These are phyloP conservation scores for Ostrea denselamellosa DNA, from an alignment of 1,140 invertebrate species.

Conservation along the genomic window DNA sequence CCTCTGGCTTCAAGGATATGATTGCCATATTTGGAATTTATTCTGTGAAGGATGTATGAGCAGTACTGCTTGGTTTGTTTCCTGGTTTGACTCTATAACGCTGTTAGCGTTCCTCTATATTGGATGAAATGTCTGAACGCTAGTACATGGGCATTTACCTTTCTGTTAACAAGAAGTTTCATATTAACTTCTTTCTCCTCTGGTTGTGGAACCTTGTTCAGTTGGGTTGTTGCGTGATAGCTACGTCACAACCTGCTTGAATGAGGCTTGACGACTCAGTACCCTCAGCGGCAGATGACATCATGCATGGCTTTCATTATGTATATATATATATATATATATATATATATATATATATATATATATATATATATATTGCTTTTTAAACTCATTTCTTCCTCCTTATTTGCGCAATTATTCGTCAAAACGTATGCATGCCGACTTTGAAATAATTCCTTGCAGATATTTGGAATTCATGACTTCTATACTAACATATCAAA, in stretches of 20 bases:
- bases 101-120: slow-evolving; percentile 8
- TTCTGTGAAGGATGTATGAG: slow-evolving; percentile 27
- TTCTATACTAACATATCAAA: background rate
- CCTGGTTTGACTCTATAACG: slow-evolving; percentile 16
- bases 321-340: background rate
- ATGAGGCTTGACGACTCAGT: slow-evolving; percentile 48
- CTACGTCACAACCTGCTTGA: slow-evolving; percentile 56
- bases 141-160: background rate
- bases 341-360: too few relatives aligned
- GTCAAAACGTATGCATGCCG: background rate
- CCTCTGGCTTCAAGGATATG: background rate
- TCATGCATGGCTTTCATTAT: slow-evolving; percentile 14
- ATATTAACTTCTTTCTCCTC: slow-evolving; percentile 19
- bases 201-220: slow-evolving; percentile 52
- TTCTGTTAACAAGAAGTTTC: slow-evolving; percentile 2
- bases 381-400: background rate
- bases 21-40: slow-evolving; percentile 22
- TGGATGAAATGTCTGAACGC: background rate
- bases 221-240: slow-evolving; percentile 46
- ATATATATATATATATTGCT: too few relatives aligned
- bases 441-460: background rate
- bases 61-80: slow-evolving; percentile 17
- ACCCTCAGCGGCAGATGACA: slow-evolving; percentile 37
- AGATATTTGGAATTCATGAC: too few relatives aligned
- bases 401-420: background rate